Percentiles rank a stretch among this genome's conserved stretches.
These are phyloP conservation scores for Pseudomyrmex sp. DNA, from an alignment of 1,140 invertebrate species.

Conservation along the genomic window DNA sequence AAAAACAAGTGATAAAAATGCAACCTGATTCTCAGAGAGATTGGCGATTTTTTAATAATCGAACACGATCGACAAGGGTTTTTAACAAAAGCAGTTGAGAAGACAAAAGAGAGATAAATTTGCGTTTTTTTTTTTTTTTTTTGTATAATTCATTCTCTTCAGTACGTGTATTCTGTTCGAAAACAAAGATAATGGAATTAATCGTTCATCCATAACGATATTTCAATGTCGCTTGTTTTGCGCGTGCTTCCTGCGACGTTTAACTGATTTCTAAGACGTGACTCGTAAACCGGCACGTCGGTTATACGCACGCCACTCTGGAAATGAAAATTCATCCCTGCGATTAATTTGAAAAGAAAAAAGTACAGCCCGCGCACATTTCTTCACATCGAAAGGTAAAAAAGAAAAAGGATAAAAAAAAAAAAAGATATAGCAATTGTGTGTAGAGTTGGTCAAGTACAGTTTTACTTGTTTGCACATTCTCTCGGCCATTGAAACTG, in stretches of 20 bases:
- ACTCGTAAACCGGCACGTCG: constrained; percentile 54
- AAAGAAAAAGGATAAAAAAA: background rate
- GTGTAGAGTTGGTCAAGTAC: too few species aligned
- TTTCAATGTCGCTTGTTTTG: constrained; percentile 61
- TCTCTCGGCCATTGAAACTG: background rate
- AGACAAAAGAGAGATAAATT: background rate
- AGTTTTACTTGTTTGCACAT: background rate
- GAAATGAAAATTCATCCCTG: constrained; percentile 37
- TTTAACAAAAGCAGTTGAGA: background rate
- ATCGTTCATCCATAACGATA: constrained; percentile 28
- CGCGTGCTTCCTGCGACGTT: constrained; percentile 63
- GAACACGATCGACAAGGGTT: background rate
- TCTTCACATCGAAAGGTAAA: background rate
- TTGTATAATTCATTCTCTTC: background rate
- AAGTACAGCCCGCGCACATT: background rate
- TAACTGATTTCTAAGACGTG: constrained; percentile 67
- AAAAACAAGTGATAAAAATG: background rate
- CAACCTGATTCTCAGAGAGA: background rate
- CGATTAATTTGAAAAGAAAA: constrained; percentile 34
- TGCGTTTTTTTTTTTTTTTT: background rate
- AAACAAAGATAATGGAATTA: constrained; percentile 33
- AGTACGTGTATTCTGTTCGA: constrained; percentile 49
- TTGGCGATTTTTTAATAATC: background rate
- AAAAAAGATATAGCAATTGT: background rate
- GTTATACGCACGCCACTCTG: constrained; percentile 34